These are phyloP conservation scores for Anableps anableps DNA, from an alignment of 2,797 vertebrate genomes.

Conservation along the genomic window DNA sequence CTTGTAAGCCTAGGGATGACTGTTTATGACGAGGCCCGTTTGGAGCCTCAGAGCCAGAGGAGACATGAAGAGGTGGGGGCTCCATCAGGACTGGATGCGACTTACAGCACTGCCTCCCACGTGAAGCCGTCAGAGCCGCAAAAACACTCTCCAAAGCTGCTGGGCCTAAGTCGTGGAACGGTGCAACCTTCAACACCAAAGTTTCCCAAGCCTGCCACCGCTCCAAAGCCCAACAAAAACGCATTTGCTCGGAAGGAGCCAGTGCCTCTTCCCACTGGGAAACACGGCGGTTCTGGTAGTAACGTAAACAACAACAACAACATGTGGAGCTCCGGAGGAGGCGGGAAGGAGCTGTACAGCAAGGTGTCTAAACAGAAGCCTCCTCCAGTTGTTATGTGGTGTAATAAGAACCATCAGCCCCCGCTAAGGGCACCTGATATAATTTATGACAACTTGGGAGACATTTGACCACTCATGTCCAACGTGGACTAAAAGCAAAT, in stretches of 20 bases:
- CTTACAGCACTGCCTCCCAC: constrained; percentile 79
- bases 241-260: constrained; percentile 68
- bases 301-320: constrained; percentile 84
- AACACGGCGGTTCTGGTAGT: constrained; percentile 43
- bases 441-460: constrained; percentile 84
- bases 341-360: constrained; percentile 83
- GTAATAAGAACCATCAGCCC: constrained; percentile 45
- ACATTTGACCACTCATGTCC: constrained; percentile 64
- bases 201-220: constrained; percentile 84
- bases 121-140: constrained; percentile 40
- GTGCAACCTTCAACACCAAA: constrained; percentile 53
- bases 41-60: constrained; percentile 76
- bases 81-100: constrained; percentile 71
- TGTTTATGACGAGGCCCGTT: constrained; percentile 85
- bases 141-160: constrained; percentile 42
- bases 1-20: constrained; percentile 2
- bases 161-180: neutral
- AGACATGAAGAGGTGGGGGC: constrained; percentile 71
- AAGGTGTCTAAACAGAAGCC: constrained; percentile 81
- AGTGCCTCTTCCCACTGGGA: constrained; percentile 57
- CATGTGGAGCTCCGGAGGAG: constrained; percentile 51
- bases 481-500: neutral
- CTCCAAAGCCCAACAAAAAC: constrained; percentile 85
- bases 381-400: constrained; percentile 52
- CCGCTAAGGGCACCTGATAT: constrained; percentile 75